Evolutionary conservation across 2,888 invertebrate genomes (phyloP).

Genomic region (Euzetes globulus): DNA sequence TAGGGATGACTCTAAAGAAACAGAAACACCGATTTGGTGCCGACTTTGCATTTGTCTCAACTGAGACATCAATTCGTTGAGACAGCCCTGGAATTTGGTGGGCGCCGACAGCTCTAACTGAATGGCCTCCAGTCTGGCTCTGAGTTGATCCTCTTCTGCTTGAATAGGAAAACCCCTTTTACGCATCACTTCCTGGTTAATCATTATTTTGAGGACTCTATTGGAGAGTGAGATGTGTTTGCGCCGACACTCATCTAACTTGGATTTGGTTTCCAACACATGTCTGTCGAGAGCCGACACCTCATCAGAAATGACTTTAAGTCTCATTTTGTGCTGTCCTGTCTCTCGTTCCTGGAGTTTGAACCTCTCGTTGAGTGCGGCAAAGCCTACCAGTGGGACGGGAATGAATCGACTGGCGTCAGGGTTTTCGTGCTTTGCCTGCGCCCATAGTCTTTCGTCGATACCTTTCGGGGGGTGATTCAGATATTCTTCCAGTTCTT

Average conservation of each 20-base stretch:
- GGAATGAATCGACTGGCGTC: constrained; percentile 82
- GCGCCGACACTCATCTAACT: constrained; percentile 71
- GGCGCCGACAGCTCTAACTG: constrained; percentile 80
- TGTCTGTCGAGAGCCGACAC: constrained; percentile 69
- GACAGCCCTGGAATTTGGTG: constrained; percentile 82
- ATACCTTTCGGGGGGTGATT: constrained; percentile 82
- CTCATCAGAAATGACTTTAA: constrained; percentile 65
- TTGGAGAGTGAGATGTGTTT: constrained; percentile 73
- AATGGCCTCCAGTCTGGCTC: constrained; percentile 75
- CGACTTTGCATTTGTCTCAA: constrained; percentile 53
- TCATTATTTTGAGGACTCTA: constrained; percentile 72
- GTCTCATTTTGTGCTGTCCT: constrained; percentile 67
- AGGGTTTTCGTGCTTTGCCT: constrained; percentile 92
- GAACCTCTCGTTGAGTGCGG: constrained; percentile 61
- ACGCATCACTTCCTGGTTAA: constrained; percentile 77
- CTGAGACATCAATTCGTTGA: constrained; percentile 82
- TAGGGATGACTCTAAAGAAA: constrained; percentile 63
- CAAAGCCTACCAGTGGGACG: constrained; percentile 85
- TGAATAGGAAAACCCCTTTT: constrained; percentile 77
- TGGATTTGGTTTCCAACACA: constrained; percentile 69
- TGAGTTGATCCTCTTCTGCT: constrained; percentile 81
- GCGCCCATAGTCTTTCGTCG: constrained; percentile 86
- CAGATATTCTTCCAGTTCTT: constrained; percentile 73
- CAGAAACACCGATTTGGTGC: constrained; percentile 47
- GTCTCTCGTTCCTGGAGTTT: constrained; percentile 64